A percentile compares a stretch with the other conserved stretches of the same genome.
phyloP scores from a whole-genome alignment of 2,113 vertebrate species.

The Regulus satrapa region DNA sequence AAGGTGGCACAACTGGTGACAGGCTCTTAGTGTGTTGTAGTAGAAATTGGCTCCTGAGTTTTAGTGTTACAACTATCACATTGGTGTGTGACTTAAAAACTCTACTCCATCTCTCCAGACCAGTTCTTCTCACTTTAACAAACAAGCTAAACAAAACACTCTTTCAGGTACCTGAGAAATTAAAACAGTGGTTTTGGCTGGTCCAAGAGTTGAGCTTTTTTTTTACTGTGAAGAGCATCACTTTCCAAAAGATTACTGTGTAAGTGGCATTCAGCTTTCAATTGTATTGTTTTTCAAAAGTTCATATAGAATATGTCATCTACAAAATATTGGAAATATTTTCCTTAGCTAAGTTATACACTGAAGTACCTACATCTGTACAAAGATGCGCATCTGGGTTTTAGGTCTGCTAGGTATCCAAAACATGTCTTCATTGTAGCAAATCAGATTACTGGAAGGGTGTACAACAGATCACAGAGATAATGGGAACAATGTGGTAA shows the following conservation, averaged over 20 bases:
- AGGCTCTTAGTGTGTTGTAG: not conserved
- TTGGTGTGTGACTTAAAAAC: not conserved
- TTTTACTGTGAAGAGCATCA: not conserved
- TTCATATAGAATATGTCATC: not conserved
- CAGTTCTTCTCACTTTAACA: not conserved
- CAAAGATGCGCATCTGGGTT: not conserved
- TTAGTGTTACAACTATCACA: not conserved
- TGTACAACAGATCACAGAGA: not conserved
- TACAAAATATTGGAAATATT: not conserved
- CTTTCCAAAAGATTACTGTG: not conserved
- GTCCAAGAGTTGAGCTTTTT: not conserved
- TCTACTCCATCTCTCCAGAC: not conserved
- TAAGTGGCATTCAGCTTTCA: not conserved
- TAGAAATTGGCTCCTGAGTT: not conserved
- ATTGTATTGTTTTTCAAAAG: not conserved
- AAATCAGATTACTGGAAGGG: not conserved
- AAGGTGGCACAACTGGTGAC: not conserved
- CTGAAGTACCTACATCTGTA: not conserved
- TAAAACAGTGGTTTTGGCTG: not conserved
- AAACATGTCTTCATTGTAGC: not conserved
- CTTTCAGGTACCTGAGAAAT: not conserved
- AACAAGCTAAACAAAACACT: not conserved
- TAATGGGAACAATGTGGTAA: not conserved
- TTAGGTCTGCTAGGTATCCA: not conserved
- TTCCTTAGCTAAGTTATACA: not conserved